Percentiles rank a stretch among this genome's conserved stretches.
Evolutionary conservation across 2,797 vertebrate genomes (phyloP).

Genomic region (Hippocampus kuda): DNA sequence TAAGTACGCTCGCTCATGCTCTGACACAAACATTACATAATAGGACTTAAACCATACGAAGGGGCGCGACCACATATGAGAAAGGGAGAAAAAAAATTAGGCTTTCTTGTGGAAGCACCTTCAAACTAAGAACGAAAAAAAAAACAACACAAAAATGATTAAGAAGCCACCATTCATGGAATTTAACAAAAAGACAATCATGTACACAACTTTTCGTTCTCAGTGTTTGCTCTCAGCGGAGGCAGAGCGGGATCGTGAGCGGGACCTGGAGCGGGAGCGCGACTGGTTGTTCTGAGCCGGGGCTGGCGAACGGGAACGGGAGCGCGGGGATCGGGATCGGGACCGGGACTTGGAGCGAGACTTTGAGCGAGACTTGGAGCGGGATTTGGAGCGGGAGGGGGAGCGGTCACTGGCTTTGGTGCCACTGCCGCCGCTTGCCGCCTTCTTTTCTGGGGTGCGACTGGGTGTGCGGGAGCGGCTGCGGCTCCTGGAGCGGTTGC

Average conservation of each 20-base stretch:
- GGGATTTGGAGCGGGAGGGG: conserved; percentile 74
- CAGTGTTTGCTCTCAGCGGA: conserved; percentile 55
- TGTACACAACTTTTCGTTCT: conserved; percentile 6
- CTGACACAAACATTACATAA: conserved; percentile 8
- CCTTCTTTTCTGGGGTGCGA: conserved; percentile 81
- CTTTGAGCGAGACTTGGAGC: conserved; percentile 72
- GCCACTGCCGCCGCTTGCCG: conserved; percentile 46
- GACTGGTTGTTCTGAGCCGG: conserved; percentile 55
- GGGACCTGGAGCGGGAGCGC: conserved; percentile 59
- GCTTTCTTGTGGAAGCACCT: conserved; percentile 14
- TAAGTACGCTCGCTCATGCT: not conserved
- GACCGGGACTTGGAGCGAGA: conserved; percentile 60
- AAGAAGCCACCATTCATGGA: conserved; percentile 19
- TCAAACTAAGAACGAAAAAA: conserved; percentile 1
- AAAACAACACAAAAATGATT: not conserved
- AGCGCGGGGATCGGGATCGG: conserved; percentile 56
- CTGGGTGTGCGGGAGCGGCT: conserved; percentile 71
- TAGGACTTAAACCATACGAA: not conserved
- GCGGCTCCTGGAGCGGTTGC: conserved; percentile 52
- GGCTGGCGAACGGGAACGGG: conserved; percentile 41
- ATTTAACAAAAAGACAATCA: conserved; percentile 14
- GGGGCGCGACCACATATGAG: conserved; percentile 17
- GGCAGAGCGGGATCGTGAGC: conserved; percentile 54
- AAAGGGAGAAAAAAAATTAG: not conserved
- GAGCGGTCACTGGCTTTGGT: conserved; percentile 50